Evolutionary conservation across 2,113 vertebrate species (phyloP).

Genomic region (Sula dactylatra): DNA sequence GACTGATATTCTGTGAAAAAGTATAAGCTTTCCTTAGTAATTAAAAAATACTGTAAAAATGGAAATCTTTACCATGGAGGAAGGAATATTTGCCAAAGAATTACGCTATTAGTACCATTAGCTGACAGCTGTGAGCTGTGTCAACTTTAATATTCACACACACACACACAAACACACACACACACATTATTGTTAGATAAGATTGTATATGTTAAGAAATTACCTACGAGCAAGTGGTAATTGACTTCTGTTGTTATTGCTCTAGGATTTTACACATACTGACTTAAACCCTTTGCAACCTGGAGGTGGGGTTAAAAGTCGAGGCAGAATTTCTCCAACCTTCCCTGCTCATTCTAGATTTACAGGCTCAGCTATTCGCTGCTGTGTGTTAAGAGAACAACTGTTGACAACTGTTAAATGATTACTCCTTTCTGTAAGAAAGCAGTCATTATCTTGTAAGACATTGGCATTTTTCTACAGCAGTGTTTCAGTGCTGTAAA

Average conservation of each 20-base stretch:
- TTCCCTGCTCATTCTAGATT: neutral
- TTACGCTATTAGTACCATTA: neutral
- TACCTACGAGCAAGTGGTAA: neutral
- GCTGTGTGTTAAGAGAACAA: neutral
- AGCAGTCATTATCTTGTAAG: neutral
- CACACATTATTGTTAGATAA: neutral
- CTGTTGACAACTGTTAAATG: neutral
- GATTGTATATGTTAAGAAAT: neutral
- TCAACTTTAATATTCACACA: neutral
- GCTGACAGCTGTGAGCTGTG: neutral
- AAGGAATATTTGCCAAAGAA: neutral
- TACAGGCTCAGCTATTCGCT: neutral
- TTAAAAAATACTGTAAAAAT: neutral
- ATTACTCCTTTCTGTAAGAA: neutral
- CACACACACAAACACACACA: too few species aligned
- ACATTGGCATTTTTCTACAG: neutral
- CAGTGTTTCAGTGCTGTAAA: neutral
- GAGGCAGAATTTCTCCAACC: neutral
- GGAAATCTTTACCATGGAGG: neutral
- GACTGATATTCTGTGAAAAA: neutral
- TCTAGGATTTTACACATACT: neutral
- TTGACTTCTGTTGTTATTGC: neutral
- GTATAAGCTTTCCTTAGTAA: neutral
- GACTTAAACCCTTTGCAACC: neutral
- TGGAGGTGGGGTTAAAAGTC: neutral